These are phyloP conservation scores for Desoria tigrina DNA, from an alignment of 2,888 invertebrate genomes.

Conservation along the genomic window DNA sequence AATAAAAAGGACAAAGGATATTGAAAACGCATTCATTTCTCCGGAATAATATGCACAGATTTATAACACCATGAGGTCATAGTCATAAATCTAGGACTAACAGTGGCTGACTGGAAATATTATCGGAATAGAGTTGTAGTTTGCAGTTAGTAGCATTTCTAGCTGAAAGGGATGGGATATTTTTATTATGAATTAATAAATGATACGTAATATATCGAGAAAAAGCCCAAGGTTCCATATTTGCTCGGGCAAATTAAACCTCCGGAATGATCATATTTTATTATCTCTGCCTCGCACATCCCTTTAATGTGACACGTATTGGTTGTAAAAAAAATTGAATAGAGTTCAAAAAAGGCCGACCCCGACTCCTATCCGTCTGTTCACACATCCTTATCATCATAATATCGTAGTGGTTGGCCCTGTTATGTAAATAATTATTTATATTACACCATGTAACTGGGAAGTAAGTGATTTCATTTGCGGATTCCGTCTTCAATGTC, in stretches of 20 bases:
- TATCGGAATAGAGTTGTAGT: too few species aligned
- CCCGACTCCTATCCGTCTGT: slow-evolving; percentile 2
- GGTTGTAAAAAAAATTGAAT: slow-evolving; percentile 5
- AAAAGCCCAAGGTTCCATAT: too few species aligned
- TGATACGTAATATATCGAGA: too few species aligned
- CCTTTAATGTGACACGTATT: slow-evolving; percentile 3
- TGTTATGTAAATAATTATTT: slow-evolving; percentile 1
- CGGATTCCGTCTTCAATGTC: background rate
- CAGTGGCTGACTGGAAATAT: slow-evolving; percentile 2
- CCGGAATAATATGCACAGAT: slow-evolving; percentile 18
- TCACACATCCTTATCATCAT: slow-evolving; percentile 12
- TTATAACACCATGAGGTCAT: slow-evolving; percentile 18
- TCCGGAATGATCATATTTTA: slow-evolving; percentile 6
- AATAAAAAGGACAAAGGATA: slow-evolving; percentile 30
- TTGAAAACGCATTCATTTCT: slow-evolving; percentile 24
- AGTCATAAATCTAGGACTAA: slow-evolving; percentile 23
- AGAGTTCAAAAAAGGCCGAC: background rate
- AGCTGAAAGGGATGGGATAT: too few species aligned
- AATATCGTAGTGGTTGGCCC: background rate
- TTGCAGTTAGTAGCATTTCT: too few species aligned
- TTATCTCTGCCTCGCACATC: background rate
- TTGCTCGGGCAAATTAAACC: background rate
- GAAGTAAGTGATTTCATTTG: background rate
- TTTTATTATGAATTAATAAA: too few species aligned
- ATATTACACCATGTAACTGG: background rate